Evolutionary conservation across 2,888 invertebrate species (phyloP), one percentile per base, ranked within the genome.

Genomic region (Scelioninae gen. 1): DNA sequence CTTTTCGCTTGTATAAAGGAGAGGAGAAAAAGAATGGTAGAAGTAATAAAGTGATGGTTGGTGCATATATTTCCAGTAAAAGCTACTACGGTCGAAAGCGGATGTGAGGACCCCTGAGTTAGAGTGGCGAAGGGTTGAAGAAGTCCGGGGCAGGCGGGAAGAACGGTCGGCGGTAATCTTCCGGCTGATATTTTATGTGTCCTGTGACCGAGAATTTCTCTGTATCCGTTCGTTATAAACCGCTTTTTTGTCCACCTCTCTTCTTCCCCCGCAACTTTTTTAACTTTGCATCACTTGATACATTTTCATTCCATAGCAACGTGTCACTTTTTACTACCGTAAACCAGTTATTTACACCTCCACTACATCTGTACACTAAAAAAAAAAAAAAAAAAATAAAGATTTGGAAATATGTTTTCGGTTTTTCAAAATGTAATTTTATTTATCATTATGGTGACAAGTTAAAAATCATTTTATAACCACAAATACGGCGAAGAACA

Each of bases 101-200:
- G 88, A 89, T 88, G 87, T 84, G 86, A 86, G 85, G 86, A 79
- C 81, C 85, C 76, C 82, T 82, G 75, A 82, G 82, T 71, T 75
- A 81, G 83, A 87, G 85, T 85, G 79, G 82, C 66, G 83, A 84
- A 83, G 84, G 77, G 74, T 77, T 82, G 82, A 74, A 82, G 77
- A 74, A 82, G 86, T 86, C 78, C 84, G 82, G 85, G 76, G 84
- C 84, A 84, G 82, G 81, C 76, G 88, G 85, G 75, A 65, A 84
- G 85, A 72, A 84, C 65, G 87, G 87, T 87, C 88, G 88, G 87
- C 88, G 88, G 90, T 90, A 90, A 91, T 90, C 90, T 91, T 90
- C 90, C 90, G 90, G 88, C 88, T 90, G 90, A 90, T 90, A 90
- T 89, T 90, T 90, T 90, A 90, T 91, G 90, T 88, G 87, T 89